Conservation (phyloP, 2,113 vertebrate genomes). For the Helogale parvula region DNA sequence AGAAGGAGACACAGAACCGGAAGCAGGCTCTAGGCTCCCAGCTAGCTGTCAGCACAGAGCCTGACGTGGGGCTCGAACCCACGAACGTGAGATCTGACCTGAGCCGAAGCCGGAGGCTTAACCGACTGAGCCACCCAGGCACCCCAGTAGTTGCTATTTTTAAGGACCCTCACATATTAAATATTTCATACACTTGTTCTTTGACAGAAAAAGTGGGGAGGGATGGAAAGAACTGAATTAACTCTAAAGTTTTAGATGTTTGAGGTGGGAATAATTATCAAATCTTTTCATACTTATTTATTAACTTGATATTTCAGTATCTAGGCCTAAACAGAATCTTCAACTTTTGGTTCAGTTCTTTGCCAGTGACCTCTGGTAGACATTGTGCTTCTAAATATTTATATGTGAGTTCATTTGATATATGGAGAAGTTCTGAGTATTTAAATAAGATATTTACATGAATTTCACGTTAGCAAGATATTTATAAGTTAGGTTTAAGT, state of each 20-base stretch:
- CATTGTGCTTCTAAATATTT: not conserved
- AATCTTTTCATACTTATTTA: not conserved
- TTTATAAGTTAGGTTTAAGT: slow-evolving; percentile 23
- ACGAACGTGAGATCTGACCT: no score
- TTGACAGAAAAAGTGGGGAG: not conserved
- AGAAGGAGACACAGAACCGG: no score
- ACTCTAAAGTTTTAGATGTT: slow-evolving; percentile 30
- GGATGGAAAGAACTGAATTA: slow-evolving; percentile 37
- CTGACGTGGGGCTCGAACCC: no score
- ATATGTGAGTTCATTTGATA: not conserved
- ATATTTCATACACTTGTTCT: not conserved
- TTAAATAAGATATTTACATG: slow-evolving; percentile 5
- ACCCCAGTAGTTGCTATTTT: slow-evolving; percentile 16
- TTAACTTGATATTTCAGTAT: slow-evolving; percentile 2
- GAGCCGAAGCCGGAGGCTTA: no score
- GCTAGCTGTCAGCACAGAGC: no score
- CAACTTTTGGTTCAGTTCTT: slow-evolving; percentile 38
- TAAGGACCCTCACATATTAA: not conserved
- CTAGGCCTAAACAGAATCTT: slow-evolving; percentile 27
- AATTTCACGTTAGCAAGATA: slow-evolving; percentile 39
- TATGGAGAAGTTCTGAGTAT: slow-evolving; percentile 15
- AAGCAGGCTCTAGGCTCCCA: no score
- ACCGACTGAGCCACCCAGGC: no score
- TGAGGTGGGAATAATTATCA: not conserved
- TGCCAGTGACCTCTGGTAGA: slow-evolving; percentile 15